phyloP scores from a whole-genome alignment of 2,888 invertebrate species.

The Eledone cirrhosa region DNA sequence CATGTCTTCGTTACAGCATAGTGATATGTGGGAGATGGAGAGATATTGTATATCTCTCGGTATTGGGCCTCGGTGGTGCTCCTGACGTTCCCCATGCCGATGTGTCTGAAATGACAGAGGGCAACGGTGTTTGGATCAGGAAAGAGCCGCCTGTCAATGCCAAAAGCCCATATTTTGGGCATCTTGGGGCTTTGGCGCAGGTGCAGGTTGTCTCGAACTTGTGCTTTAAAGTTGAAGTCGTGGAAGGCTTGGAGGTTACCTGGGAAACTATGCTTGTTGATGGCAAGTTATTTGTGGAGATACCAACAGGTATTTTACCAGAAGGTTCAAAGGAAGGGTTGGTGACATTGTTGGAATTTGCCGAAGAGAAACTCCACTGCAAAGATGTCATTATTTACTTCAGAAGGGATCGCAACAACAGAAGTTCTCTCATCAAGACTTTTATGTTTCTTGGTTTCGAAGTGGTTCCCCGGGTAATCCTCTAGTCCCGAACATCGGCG shows the following conservation, averaged over 20 bases:
- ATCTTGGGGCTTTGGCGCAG: slow-evolving; percentile 38
- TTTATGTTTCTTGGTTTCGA: slow-evolving; percentile 98
- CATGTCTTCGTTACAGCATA: slow-evolving; percentile 64
- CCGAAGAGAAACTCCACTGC: slow-evolving; percentile 89
- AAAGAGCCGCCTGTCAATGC: slow-evolving; percentile 75
- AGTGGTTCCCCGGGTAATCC: slow-evolving; percentile 82
- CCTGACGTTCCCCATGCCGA: slow-evolving; percentile 73
- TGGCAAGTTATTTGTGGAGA: slow-evolving; percentile 85
- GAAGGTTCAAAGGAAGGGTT: slow-evolving; percentile 94
- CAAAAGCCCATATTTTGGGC: slow-evolving; percentile 46
- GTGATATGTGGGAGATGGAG: slow-evolving; percentile 55
- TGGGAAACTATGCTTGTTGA: slow-evolving; percentile 85
- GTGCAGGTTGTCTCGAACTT: slow-evolving; percentile 56
- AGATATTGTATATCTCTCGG: slow-evolving; percentile 70
- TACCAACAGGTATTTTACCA: slow-evolving; percentile 85
- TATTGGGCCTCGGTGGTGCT: no score
- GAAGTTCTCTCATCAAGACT: slow-evolving; percentile 88
- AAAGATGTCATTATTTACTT: slow-evolving; percentile 82
- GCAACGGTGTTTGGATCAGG: slow-evolving; percentile 78
- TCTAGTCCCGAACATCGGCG: slow-evolving; percentile 76
- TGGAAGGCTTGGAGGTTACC: slow-evolving; percentile 79
- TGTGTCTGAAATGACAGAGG: slow-evolving; percentile 73
- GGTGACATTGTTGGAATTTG: slow-evolving; percentile 91
- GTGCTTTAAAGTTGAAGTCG: slow-evolving; percentile 76
- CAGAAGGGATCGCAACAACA: slow-evolving; percentile 83